phyloP scores from a whole-genome alignment of 2,113 vertebrate genomes.

The Pygoscelis adeliae region DNA sequence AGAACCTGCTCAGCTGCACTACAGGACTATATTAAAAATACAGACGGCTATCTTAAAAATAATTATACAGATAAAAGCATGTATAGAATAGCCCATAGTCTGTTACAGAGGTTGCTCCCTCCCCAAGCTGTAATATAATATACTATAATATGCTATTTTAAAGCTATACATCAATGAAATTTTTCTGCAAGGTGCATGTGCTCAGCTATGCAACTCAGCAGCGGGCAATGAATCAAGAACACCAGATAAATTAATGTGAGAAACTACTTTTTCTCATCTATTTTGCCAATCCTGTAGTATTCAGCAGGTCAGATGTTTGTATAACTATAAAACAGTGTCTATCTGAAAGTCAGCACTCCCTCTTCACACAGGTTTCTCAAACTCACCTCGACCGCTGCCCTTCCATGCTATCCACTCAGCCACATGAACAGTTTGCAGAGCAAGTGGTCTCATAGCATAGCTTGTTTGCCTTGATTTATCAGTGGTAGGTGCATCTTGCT shows the following conservation, averaged over 20 bases:
- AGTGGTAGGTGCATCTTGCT: background rate
- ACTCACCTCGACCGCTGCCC: background rate
- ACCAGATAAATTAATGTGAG: background rate
- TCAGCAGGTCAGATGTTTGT: background rate
- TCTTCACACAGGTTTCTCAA: background rate
- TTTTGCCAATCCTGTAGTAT: background rate
- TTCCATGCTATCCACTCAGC: rapidly evolving
- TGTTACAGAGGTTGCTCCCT: background rate
- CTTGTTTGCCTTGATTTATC: background rate
- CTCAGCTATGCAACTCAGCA: background rate
- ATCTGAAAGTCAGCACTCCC: background rate
- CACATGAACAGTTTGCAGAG: background rate
- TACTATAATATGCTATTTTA: background rate
- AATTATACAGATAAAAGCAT: background rate
- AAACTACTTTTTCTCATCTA: background rate
- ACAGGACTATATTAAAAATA: background rate
- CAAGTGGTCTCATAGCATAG: background rate
- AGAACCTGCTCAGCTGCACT: background rate
- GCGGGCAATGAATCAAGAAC: background rate
- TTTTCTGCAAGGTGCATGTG: background rate
- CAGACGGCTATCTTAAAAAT: background rate
- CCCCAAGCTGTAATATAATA: background rate
- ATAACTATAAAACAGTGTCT: background rate
- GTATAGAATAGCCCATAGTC: background rate
- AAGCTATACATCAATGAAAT: background rate